phyloP scores from a whole-genome alignment of 2,113 vertebrate species.

The Neoarius graeffei region DNA sequence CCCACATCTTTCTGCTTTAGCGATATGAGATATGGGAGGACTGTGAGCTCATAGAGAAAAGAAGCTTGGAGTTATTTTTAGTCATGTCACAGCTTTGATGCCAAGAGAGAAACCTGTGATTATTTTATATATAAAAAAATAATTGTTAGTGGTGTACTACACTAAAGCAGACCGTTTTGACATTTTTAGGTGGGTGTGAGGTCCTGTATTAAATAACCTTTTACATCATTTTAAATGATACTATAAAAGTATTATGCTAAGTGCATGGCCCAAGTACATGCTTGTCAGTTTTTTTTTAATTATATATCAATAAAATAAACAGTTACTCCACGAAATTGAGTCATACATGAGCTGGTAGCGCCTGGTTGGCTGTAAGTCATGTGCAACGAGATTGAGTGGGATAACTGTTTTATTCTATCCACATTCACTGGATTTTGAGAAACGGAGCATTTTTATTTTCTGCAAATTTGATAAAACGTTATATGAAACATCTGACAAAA shows the following conservation, averaged over 20 bases:
- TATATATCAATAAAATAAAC: too few relatives aligned
- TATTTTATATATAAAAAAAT: background rate
- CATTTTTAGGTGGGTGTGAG: background rate
- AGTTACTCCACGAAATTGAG: too few relatives aligned
- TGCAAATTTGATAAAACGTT: too few relatives aligned
- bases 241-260: background rate
- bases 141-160: background rate
- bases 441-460: too few relatives aligned
- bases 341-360: too few relatives aligned
- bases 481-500: too few relatives aligned
- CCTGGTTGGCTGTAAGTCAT: too few relatives aligned
- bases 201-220: background rate
- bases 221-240: background rate
- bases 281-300: background rate
- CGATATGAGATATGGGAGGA: background rate
- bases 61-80: constrained; percentile 34
- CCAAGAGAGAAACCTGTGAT: constrained; percentile 10
- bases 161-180: background rate
- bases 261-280: background rate
- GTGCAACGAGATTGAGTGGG: too few relatives aligned
- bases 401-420: too few relatives aligned
- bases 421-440: too few relatives aligned
- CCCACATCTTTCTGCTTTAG: constrained; percentile 32
- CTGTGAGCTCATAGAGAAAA: constrained; percentile 15
- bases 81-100: constrained; percentile 32